Evolutionary conservation across 2,888 invertebrate species (phyloP).

Genomic region (Uloborus plumipes): DNA sequence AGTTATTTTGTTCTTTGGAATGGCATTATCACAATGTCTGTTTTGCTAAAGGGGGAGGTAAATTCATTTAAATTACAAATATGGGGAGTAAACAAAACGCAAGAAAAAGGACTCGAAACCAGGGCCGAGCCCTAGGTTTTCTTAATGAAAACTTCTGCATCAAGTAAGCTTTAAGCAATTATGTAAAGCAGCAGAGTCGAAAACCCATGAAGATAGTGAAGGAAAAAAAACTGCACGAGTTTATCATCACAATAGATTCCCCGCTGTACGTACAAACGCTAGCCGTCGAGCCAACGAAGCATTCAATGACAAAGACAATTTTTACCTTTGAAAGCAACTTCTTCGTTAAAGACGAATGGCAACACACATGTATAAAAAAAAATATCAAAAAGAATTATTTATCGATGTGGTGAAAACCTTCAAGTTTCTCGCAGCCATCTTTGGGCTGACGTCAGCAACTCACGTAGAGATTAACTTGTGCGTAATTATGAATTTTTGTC

Average conservation of each 20-base stretch:
- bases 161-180: constrained; percentile 62
- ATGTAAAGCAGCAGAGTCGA: constrained; percentile 59
- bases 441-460: constrained; percentile 39
- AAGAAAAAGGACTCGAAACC: constrained; percentile 39
- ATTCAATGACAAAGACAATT: constrained; percentile 60
- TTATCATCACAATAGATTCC: constrained; percentile 60
- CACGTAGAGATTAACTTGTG: constrained; percentile 39
- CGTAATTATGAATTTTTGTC: constrained; percentile 53
- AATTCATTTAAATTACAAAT: constrained; percentile 64
- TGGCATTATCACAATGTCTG: constrained; percentile 49
- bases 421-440: constrained; percentile 19
- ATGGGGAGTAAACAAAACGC: constrained; percentile 55
- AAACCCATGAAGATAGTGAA: constrained; percentile 18
- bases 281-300: constrained; percentile 47
- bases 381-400: constrained; percentile 49
- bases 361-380: constrained; percentile 1
- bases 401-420: constrained; percentile 47
- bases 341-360: constrained; percentile 44
- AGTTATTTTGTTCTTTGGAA: constrained; percentile 43
- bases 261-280: constrained; percentile 11
- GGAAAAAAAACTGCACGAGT: constrained; percentile 30
- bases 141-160: constrained; percentile 63
- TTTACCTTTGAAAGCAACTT: constrained; percentile 41
- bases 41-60: constrained; percentile 27
- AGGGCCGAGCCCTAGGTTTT: constrained; percentile 26